Conservation (phyloP, 2,888 invertebrate species). For the Heliconius charithonia region DNA sequence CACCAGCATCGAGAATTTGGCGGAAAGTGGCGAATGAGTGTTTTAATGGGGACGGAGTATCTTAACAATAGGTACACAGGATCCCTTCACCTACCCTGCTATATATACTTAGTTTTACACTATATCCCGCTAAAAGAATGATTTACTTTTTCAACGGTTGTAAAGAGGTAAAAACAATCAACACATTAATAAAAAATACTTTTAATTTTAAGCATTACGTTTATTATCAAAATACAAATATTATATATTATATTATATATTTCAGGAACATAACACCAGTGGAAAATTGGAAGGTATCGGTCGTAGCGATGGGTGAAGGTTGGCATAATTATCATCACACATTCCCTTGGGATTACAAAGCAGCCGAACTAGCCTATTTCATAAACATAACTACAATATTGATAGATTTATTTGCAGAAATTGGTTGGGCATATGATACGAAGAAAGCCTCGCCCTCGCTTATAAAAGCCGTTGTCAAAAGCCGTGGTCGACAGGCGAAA, state of each 20-base stretch:
- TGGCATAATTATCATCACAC: conserved; percentile 98
- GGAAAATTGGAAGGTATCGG: conserved; percentile 89
- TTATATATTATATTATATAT: conserved; percentile 40
- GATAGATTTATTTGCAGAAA: conserved; percentile 87
- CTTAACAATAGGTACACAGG: too few relatives aligned
- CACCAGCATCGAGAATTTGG: too few relatives aligned
- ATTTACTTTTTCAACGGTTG: too few relatives aligned
- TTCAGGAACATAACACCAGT: conserved; percentile 89
- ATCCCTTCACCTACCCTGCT: too few relatives aligned
- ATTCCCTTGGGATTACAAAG: conserved; percentile 97
- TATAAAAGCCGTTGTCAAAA: conserved; percentile 76
- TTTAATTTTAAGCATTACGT: not conserved
- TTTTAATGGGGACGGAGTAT: too few relatives aligned
- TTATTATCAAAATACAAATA: not conserved
- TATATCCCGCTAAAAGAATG: too few relatives aligned
- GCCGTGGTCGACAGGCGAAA: conserved; percentile 72
- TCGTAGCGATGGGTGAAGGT: conserved; percentile 92
- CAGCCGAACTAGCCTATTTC: conserved; percentile 91
- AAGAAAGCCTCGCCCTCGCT: conserved; percentile 85
- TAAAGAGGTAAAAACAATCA: too few relatives aligned
- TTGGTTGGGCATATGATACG: conserved; percentile 92
- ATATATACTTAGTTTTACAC: too few relatives aligned
- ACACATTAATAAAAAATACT: not conserved
- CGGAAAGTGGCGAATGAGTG: too few relatives aligned
- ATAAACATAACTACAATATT: conserved; percentile 88